A percentile compares a stretch with the other conserved stretches of the same genome.
phyloP scores from a whole-genome alignment of 2,797 vertebrate species.

The Phrynocephalus guinanensis region DNA sequence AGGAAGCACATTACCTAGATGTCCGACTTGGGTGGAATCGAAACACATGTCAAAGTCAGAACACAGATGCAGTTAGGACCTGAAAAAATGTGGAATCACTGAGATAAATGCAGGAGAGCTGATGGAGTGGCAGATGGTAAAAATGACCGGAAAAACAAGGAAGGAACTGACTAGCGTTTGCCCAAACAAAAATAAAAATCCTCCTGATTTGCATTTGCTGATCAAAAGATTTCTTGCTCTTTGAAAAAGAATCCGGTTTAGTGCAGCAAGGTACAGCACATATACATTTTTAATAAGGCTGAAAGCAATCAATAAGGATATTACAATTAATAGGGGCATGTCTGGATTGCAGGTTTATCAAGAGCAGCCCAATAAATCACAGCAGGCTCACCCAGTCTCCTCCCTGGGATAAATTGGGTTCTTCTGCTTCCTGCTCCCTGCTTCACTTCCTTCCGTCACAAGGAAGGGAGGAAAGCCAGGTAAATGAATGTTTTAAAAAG shows the following conservation, averaged over 20 bases:
- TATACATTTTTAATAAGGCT: constrained; percentile 11
- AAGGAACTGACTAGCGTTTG: constrained; percentile 24
- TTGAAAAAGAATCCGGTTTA: constrained; percentile 50
- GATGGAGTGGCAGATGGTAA: neutral
- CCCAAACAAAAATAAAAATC: constrained; percentile 57
- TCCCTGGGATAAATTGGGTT: neutral
- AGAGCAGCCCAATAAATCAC: neutral
- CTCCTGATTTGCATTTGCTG: constrained; percentile 69
- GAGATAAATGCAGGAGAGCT: neutral
- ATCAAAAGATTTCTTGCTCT: constrained; percentile 61
- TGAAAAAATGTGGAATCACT: neutral
- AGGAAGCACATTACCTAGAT: too few species aligned
- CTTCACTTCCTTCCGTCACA: neutral
- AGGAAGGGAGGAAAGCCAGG: neutral
- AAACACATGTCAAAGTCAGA: neutral
- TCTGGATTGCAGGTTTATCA: neutral
- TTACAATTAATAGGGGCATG: constrained; percentile 14
- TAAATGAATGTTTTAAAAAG: neutral
- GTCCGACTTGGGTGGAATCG: neutral
- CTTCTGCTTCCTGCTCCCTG: neutral
- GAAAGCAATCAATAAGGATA: constrained; percentile 17
- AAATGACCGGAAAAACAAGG: constrained; percentile 24
- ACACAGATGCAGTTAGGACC: too few species aligned
- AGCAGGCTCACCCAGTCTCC: neutral
- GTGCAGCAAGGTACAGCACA: constrained; percentile 36